Evolutionary conservation across 2,888 invertebrate genomes (phyloP), one percentile per base, ranked within the genome.

Genomic region (Drosophila buzzatii): DNA sequence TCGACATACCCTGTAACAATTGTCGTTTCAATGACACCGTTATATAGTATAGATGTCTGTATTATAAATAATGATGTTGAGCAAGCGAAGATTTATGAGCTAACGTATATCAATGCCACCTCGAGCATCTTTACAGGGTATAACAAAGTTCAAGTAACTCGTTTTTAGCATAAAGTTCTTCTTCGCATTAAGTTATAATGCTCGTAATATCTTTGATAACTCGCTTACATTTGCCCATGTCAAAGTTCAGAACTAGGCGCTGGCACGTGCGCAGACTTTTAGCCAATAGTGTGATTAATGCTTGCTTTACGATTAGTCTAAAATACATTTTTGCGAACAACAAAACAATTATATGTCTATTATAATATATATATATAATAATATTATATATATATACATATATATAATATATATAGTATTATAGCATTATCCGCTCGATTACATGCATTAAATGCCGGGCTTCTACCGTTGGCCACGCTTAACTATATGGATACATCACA

Each of bases 381-480:
- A n/a, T n/a, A n/a, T 23, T 23, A 23, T 23, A 23, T 23, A 23
- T 23, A 23, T 20, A 2, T 20, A 20, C 20, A 20, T 20, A 20
- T 20, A 2, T 20, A 20, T 20, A 20, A 47, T 60, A 35, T 44
- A 20, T 44, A n/a, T 16, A 16, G 0, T 7, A 59, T 53, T 51
- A 44, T 23, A 23, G 61, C 73, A 82, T 75, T 86, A 73, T 66
- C 71, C 79, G 84, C 76, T 86, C 87, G 65, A 84, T 84, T 84
- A 84, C 84, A 61, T 71, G 61, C 56, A 56, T 70, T 89, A 84
- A 84, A 63, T 70, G 58, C 42, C 55, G n/a, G n/a, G 45, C 52
- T 67, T 18, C 52, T 56, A 69, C 55, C 64, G 55, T 47, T 55
- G 64, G 16, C 44, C 53, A 67, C 42, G 60, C 42, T 61, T 51